These are phyloP conservation scores for Anolis sagrei DNA, from an alignment of 2,113 vertebrate species.

Conservation along the genomic window DNA sequence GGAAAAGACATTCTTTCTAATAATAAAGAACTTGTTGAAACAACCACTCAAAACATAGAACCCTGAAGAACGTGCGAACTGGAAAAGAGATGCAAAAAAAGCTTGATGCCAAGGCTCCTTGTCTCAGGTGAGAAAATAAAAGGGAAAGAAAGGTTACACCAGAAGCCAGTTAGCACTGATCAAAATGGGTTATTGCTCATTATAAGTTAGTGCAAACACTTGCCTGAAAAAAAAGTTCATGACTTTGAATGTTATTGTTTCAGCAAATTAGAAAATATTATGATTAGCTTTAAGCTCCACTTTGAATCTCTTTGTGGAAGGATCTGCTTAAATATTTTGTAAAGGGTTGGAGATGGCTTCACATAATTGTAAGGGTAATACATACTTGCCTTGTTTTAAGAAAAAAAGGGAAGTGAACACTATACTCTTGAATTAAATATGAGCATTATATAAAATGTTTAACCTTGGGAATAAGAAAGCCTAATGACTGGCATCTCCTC, in stretches of 20 bases:
- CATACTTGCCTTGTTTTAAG: neutral
- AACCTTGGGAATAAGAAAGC: neutral
- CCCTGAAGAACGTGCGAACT: neutral
- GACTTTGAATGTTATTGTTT: neutral
- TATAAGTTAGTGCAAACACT: constrained; percentile 11
- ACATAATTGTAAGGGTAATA: neutral
- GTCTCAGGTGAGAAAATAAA: neutral
- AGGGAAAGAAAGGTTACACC: neutral
- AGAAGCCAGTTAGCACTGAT: neutral
- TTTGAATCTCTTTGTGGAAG: neutral
- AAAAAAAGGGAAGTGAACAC: neutral
- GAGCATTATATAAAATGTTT: neutral
- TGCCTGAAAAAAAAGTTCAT: neutral
- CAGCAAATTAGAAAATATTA: constrained; percentile 10
- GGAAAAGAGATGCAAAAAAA: neutral
- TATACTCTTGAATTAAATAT: neutral
- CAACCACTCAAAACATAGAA: rapidly evolving
- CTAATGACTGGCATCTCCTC: neutral
- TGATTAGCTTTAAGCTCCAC: neutral
- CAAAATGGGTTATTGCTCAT: constrained; percentile 8
- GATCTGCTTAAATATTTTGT: neutral
- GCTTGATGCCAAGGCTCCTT: constrained; percentile 17
- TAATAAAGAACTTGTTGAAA: neutral
- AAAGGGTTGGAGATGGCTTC: neutral
- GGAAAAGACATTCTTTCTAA: neutral